These are phyloP conservation scores for Trichonephila inaurata DNA, from an alignment of 1,140 invertebrate genomes.

Conservation along the genomic window DNA sequence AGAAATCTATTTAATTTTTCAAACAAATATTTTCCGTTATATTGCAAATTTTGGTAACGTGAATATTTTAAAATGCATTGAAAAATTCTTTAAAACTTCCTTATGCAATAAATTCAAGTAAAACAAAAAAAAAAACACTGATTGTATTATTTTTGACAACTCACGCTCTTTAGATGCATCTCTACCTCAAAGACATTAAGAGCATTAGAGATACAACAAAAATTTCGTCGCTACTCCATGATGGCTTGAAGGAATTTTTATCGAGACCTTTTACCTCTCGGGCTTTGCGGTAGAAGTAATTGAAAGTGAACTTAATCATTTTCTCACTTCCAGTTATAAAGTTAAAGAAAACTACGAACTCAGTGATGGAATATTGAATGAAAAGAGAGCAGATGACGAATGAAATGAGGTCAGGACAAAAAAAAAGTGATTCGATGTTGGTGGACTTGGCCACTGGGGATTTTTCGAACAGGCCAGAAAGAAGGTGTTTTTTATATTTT, in stretches of 20 bases:
- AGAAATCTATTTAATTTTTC: too few relatives aligned
- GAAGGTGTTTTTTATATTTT: not conserved
- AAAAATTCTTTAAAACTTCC: too few relatives aligned
- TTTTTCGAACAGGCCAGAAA: not conserved
- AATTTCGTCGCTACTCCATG: slow-evolving; percentile 16
- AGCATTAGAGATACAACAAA: not conserved
- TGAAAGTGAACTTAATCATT: slow-evolving; percentile 45
- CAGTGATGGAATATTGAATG: not conserved
- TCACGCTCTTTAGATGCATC: too few relatives aligned
- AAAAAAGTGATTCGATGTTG: not conserved
- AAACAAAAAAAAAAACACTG: too few relatives aligned
- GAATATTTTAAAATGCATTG: too few relatives aligned
- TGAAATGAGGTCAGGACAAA: slow-evolving; percentile 9
- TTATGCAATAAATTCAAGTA: too few relatives aligned
- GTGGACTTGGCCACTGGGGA: not conserved
- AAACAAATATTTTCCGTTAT: too few relatives aligned
- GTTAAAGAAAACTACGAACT: slow-evolving; percentile 16
- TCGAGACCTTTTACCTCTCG: not conserved
- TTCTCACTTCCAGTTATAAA: slow-evolving; percentile 40
- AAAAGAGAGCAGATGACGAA: not conserved
- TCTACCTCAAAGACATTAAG: not conserved
- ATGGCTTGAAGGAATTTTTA: slow-evolving; percentile 28
- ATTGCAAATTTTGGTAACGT: too few relatives aligned
- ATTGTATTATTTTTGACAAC: too few relatives aligned
- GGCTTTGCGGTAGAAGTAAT: slow-evolving; percentile 24